Base-by-base conservation (phyloP, 2,113 vertebrate genomes). In the Camelus dromedarius region DNA sequence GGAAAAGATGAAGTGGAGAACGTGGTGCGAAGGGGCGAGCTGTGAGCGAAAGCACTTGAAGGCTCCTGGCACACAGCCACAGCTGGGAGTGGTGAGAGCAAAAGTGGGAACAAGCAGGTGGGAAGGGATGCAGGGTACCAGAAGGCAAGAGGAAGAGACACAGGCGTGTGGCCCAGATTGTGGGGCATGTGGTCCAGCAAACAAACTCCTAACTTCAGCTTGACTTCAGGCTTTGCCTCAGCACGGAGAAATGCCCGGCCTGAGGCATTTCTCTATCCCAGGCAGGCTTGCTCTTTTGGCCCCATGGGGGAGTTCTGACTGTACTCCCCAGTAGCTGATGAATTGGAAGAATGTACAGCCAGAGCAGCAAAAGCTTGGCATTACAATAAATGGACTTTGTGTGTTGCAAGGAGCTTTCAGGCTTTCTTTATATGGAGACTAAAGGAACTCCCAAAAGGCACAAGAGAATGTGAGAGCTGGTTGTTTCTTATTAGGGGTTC, bases 291-390 rank as follows among this genome's bases (percentile, higher is more conserved):
- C 38, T 69, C 52, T 42, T 38, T 50, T 3, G 38, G 46, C 24
- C 54, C 35, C 26, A 46, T 42, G 35, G 18, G 19, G 24, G 73
- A 46, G 22, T 32, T 38, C 26, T 30, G 19, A n/a, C n/a, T 13
- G 35, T 30, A 32, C 81, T 89, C 85, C 58, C 58, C 15, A 38
- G 30, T 38, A 19, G 26, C n/a, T 4, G 76, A 56, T 56, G 76
- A 80, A 80, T 80, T 52, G 56, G 52, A 52, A 76, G 50, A 83
- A 84, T 72, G 67, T 69, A 92, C 6, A 70, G 60, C 18, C 50
- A 32, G n/a, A 82, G n/a, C 42, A 30, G 26, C 15, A 64, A 95
- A 88, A 35, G 14, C 26, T n/a, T 28, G 10, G 54, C 26, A 79
- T 56, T 22, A 73, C 76, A 72, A 69, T 11, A 32, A 46, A 9